Conservation (phyloP, 35 echinoderm and acorn worm genomes). For the Amphiura filiformis region DNA sequence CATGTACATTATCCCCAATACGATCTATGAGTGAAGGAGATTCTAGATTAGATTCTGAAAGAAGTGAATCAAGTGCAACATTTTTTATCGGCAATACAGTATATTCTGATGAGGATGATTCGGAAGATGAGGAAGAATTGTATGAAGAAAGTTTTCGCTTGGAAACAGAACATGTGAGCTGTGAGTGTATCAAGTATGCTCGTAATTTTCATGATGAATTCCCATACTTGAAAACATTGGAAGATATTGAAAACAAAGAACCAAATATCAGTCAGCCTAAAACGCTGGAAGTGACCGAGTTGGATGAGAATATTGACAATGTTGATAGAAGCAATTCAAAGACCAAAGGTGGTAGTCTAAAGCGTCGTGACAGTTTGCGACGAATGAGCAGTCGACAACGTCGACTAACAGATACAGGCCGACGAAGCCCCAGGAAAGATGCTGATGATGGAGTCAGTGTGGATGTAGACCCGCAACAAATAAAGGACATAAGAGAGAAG, state of each 20-base stretch:
- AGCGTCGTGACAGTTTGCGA: background rate
- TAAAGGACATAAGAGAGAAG: background rate
- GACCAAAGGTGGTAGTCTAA: background rate
- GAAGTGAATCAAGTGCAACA: background rate
- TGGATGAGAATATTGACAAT: slow-evolving; percentile 2
- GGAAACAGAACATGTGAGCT: slow-evolving; percentile 13
- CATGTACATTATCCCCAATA: slow-evolving; percentile 12
- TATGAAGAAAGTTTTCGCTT: slow-evolving; percentile 12
- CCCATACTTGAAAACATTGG: background rate
- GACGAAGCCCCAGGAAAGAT: background rate
- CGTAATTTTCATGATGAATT: background rate
- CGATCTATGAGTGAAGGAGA: background rate
- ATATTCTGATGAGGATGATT: background rate
- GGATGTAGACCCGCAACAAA: background rate
- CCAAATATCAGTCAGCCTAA: background rate
- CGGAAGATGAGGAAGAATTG: slow-evolving; percentile 24
- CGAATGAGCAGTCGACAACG: background rate
- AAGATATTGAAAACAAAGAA: background rate
- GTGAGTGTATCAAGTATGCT: slow-evolving; percentile 18
- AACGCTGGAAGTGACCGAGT: too few species aligned
- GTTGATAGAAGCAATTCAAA: background rate
- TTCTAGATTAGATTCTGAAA: too few species aligned
- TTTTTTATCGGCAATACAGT: too few species aligned
- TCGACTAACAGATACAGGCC: background rate
- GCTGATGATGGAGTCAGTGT: background rate